Percentiles rank a stretch among this genome's conserved stretches.
These are phyloP conservation scores for Turnix velox DNA, from an alignment of 2,113 vertebrate genomes.

Conservation along the genomic window DNA sequence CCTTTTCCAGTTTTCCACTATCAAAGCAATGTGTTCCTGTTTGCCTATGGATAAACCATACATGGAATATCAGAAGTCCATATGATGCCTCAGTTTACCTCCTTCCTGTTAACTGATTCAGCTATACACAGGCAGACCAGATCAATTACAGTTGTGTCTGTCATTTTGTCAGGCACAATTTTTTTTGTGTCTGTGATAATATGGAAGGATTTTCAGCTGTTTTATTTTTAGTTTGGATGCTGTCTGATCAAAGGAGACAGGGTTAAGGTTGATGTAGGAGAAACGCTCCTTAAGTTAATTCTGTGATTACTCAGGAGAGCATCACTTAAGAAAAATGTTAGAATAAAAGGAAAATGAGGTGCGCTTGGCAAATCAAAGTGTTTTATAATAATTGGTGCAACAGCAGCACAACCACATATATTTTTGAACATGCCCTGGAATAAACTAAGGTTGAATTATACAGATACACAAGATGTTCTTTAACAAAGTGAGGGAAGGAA, in stretches of 20 bases:
- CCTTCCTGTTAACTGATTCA: not conserved
- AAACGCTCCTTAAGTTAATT: not conserved
- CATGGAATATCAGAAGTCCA: not conserved
- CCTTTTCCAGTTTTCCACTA: no score
- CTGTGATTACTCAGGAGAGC: not conserved
- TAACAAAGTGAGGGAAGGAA: not conserved
- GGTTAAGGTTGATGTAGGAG: not conserved
- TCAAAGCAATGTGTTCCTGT: not conserved
- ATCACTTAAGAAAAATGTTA: not conserved
- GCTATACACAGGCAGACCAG: not conserved
- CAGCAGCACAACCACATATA: not conserved
- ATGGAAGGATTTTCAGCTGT: not conserved
- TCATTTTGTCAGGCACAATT: not conserved
- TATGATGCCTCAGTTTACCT: not conserved
- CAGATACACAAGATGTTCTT: not conserved
- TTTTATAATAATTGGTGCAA: not conserved
- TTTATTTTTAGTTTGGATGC: constrained; percentile 14
- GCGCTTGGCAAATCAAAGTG: not conserved
- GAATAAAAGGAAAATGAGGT: not conserved
- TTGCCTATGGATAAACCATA: not conserved
- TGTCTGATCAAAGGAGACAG: constrained; percentile 12
- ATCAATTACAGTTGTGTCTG: not conserved
- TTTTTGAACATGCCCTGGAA: not conserved
- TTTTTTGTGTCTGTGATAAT: not conserved
- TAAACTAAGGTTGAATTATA: not conserved